Evolutionary conservation across 1,140 invertebrate genomes (phyloP).

Genomic region (Saxidomus purpurata): DNA sequence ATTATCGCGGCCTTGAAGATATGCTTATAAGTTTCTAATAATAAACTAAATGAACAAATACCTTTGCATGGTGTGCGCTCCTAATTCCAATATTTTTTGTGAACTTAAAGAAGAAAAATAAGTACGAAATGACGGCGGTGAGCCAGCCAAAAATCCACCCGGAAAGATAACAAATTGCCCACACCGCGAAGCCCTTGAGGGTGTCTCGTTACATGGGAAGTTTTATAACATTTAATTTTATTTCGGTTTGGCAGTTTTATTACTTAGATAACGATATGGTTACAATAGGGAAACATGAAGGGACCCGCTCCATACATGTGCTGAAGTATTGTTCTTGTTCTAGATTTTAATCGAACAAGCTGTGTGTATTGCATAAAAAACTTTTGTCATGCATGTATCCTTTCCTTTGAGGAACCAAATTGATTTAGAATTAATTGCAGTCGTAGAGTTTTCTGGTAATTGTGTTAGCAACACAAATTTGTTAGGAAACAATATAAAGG

Average conservation of each 20-base stretch:
- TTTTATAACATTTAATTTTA: constrained; percentile 70
- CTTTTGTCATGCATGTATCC: constrained; percentile 15
- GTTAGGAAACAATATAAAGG: background rate
- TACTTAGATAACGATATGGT: constrained; percentile 62
- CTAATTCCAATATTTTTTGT: background rate
- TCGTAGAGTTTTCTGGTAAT: background rate
- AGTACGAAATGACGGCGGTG: background rate
- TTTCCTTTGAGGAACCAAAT: background rate
- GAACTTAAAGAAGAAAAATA: background rate
- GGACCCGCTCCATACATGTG: constrained; percentile 41
- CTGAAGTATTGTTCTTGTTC: constrained; percentile 31
- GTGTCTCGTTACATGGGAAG: constrained; percentile 47
- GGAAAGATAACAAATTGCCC: constrained; percentile 30
- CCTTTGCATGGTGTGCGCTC: background rate
- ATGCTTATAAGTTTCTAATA: too few relatives aligned
- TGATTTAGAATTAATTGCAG: constrained; percentile 1
- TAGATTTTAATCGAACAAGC: constrained; percentile 46
- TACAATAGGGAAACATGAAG: constrained; percentile 40
- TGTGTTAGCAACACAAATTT: background rate
- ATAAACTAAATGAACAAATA: too few relatives aligned
- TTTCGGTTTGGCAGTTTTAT: constrained; percentile 68
- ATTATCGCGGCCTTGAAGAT: too few relatives aligned
- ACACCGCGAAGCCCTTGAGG: constrained; percentile 15
- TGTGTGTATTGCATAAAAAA: background rate
- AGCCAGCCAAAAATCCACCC: background rate